Percentiles rank a stretch among this genome's conserved stretches.
These are phyloP conservation scores for Phodopus roborovskii DNA, from an alignment of 2,113 vertebrate species.

Conservation along the genomic window DNA sequence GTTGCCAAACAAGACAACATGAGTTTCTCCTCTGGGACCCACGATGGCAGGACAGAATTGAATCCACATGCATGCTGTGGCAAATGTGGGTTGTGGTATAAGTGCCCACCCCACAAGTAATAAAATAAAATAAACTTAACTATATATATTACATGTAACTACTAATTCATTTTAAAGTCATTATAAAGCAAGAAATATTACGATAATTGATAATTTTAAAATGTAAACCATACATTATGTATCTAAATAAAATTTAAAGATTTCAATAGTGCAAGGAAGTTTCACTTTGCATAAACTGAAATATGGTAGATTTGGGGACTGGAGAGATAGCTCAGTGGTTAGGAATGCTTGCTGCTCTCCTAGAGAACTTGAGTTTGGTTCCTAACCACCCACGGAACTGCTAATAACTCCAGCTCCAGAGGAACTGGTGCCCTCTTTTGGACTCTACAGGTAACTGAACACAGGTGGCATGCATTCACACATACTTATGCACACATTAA, in stretches of 20 bases:
- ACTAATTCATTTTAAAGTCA: constrained; percentile 33
- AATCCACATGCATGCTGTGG: not conserved
- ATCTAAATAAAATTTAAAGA: constrained; percentile 49
- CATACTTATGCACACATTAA: not conserved
- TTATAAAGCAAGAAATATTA: constrained; percentile 22
- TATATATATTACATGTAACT: not conserved
- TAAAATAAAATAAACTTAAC: not conserved
- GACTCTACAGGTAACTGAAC: not conserved
- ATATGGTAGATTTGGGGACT: not conserved
- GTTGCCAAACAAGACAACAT: not conserved
- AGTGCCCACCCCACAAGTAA: not conserved
- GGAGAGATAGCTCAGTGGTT: not conserved
- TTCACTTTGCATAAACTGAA: constrained; percentile 3
- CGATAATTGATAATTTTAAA: constrained; percentile 47
- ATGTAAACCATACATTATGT: not conserved
- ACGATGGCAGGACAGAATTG: not conserved
- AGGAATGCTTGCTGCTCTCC: not conserved
- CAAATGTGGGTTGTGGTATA: no score
- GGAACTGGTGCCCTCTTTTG: not conserved
- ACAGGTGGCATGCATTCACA: not conserved
- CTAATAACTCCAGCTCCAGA: not conserved
- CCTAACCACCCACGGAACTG: not conserved
- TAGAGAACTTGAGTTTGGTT: not conserved
- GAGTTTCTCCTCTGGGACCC: not conserved
- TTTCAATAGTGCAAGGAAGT: constrained; percentile 13